phyloP scores from a whole-genome alignment of 2,113 vertebrate genomes.

The Amblyornis subalaris region DNA sequence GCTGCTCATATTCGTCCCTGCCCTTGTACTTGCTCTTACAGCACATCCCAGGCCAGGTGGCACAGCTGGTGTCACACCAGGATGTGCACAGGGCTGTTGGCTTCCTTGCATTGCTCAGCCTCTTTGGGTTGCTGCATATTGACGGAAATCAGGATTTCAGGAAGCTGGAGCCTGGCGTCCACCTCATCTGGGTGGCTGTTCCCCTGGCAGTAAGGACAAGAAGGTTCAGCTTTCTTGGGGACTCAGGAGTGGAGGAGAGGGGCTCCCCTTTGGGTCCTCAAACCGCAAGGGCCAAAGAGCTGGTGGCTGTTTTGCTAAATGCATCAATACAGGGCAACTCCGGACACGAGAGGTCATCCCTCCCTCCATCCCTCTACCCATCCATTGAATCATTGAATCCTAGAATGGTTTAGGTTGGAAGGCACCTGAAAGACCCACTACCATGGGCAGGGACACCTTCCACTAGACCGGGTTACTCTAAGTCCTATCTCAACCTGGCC shows the following conservation, averaged over 20 bases:
- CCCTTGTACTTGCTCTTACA: background rate
- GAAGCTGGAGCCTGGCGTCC: background rate
- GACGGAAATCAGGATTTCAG: background rate
- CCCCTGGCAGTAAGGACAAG: background rate
- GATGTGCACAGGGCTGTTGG: background rate
- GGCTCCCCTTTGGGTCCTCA: background rate
- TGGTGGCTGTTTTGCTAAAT: background rate
- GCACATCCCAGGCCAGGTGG: background rate
- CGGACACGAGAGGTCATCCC: accelerated
- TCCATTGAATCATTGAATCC: background rate
- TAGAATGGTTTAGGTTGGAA: background rate
- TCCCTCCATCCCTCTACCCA: background rate
- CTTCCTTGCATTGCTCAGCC: accelerated
- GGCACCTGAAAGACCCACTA: background rate
- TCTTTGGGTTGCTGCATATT: accelerated
- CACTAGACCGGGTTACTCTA: background rate
- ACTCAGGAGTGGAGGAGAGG: background rate
- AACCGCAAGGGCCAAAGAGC: background rate
- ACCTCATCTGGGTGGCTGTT: background rate
- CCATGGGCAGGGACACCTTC: background rate
- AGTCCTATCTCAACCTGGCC: background rate
- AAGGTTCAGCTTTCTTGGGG: background rate
- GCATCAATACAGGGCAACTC: background rate
- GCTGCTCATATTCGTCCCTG: background rate
- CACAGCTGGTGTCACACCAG: accelerated